A percentile compares a stretch with the other conserved stretches of the same genome.
phyloP scores from a whole-genome alignment of 53 echinoderm and acorn worm species.

The Henricia sp. region DNA sequence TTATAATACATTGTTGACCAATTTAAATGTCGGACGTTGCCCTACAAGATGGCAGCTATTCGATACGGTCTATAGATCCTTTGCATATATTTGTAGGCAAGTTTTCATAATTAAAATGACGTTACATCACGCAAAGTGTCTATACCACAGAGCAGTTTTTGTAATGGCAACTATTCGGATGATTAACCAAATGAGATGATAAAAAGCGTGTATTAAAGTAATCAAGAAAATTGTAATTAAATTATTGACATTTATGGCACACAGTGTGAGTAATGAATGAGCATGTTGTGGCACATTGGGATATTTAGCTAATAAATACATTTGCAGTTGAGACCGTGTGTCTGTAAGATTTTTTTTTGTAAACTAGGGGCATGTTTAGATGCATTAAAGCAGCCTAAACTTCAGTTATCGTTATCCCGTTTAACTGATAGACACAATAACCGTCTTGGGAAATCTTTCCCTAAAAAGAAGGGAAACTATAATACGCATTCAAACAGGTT shows the following conservation, averaged over 20 bases:
- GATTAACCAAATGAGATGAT: neutral
- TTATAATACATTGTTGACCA: too few relatives aligned
- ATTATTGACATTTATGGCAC: neutral
- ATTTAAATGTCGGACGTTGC: too few relatives aligned
- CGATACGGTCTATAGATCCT: too few relatives aligned
- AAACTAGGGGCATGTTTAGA: too few relatives aligned
- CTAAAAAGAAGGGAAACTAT: too few relatives aligned
- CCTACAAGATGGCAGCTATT: too few relatives aligned
- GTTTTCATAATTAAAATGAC: neutral
- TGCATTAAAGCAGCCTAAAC: too few relatives aligned
- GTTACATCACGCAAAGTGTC: neutral
- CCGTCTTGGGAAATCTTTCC: too few relatives aligned
- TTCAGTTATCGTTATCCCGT: neutral
- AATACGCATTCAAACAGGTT: too few relatives aligned
- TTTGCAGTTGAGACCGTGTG: constrained; percentile 25
- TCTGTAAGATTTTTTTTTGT: neutral
- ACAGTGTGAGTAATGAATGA: neutral
- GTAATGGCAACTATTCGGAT: neutral
- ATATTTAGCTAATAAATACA: constrained; percentile 37
- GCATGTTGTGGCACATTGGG: constrained; percentile 3
- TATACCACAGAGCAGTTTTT: neutral
- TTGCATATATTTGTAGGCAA: neutral
- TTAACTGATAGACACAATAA: neutral
- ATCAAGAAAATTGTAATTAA: neutral
- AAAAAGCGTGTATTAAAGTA: neutral